Percentiles rank a stretch among this genome's conserved stretches.
These are phyloP conservation scores for Arctia plantaginis DNA, from an alignment of 2,888 invertebrate genomes.

Conservation along the genomic window DNA sequence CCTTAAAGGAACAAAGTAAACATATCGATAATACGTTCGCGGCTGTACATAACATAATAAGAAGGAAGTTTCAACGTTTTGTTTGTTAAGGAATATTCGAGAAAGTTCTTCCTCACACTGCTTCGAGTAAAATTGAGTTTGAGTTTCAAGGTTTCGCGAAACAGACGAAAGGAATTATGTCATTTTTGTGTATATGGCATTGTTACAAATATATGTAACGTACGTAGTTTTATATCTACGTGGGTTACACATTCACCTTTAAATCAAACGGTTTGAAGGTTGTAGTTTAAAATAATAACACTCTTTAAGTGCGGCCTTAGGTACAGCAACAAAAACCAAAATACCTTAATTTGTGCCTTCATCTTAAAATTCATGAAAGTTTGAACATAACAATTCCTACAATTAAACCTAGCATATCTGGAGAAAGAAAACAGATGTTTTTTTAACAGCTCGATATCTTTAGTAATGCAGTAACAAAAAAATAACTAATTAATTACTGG, in stretches of 20 bases:
- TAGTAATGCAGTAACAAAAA: not conserved
- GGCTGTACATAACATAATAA: constrained; percentile 5
- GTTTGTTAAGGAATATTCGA: constrained; percentile 19
- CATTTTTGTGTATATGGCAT: not conserved
- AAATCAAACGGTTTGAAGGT: no score
- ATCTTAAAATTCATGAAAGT: no score
- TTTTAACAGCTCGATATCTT: not conserved
- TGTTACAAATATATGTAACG: no score
- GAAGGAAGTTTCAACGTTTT: constrained; percentile 20
- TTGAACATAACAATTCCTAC: no score
- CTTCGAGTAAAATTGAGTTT: constrained; percentile 14
- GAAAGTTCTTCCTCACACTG: constrained; percentile 16
- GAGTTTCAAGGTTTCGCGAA: constrained; percentile 9
- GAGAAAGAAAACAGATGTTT: no score
- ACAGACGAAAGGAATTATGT: not conserved
- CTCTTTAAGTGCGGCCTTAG: no score
- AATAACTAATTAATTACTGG: not conserved
- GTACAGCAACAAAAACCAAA: no score
- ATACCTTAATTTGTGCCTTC: no score
- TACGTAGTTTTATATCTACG: no score
- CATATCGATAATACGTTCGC: constrained; percentile 9
- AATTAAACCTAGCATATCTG: no score
- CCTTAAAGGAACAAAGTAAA: constrained; percentile 10
- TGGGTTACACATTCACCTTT: no score
- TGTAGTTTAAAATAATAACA: no score